A percentile compares a stretch with the other conserved stretches of the same genome.
These are phyloP conservation scores for Mastomys natalensis DNA, from an alignment of 2,113 vertebrate species.

Conservation along the genomic window DNA sequence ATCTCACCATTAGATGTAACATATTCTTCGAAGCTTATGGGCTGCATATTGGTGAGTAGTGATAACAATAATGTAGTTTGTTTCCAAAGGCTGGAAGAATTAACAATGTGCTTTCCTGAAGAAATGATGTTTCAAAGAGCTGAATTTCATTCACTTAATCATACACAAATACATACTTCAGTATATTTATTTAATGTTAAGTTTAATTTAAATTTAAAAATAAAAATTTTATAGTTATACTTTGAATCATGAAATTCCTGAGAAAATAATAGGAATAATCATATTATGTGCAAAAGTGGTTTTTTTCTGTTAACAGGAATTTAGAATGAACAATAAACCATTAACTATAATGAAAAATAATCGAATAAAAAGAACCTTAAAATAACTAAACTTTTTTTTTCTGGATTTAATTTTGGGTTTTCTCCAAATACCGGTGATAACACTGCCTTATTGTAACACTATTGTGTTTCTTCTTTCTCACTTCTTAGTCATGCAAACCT, in stretches of 20 bases:
- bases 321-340: not conserved
- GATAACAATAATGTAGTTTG: not conserved
- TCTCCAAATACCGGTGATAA: not conserved
- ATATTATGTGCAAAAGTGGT: not conserved
- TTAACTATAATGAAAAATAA: not conserved
- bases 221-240: not conserved
- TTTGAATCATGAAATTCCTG: not conserved
- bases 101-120: not conserved
- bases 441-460: not conserved
- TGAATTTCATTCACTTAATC: not conserved
- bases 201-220: not conserved
- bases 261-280: not conserved
- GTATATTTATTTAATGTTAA: not conserved
- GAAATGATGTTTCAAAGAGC: not conserved
- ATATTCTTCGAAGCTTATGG: not conserved
- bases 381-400: not conserved
- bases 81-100: not conserved
- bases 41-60: no score
- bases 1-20: no score
- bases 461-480: not conserved
- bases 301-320: not conserved
- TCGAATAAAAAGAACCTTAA: not conserved
- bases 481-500: not conserved
- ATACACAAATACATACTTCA: not conserved
- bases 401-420: not conserved